phyloP scores from a whole-genome alignment of 2,797 vertebrate species.

The Onychomys arenicola region DNA sequence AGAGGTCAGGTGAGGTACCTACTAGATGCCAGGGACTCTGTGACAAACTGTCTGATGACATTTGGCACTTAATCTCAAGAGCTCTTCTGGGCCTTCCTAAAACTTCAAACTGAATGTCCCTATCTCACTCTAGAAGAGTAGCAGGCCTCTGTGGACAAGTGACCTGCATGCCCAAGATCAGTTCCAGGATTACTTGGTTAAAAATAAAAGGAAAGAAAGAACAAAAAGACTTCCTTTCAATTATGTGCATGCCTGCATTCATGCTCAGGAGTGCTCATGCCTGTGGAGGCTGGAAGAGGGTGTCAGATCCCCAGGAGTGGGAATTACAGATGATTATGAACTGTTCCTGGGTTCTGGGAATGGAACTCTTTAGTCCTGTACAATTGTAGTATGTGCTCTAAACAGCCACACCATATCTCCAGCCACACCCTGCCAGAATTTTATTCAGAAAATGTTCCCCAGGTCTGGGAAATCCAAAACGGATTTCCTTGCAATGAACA shows the following conservation, averaged over 20 bases:
- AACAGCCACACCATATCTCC: not conserved
- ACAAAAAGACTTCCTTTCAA: not conserved
- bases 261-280: too few species aligned
- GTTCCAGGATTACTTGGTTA: not conserved
- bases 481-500: not conserved
- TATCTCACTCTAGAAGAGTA: not conserved
- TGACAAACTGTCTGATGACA: constrained; percentile 12
- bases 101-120: not conserved
- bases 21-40: constrained; percentile 32
- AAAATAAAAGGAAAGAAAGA: not conserved
- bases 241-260: not conserved
- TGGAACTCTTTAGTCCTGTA: not conserved
- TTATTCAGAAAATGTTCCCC: not conserved
- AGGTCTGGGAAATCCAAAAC: not conserved
- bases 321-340: not conserved
- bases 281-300: not conserved
- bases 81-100: not conserved
- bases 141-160: not conserved
- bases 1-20: constrained; percentile 48
- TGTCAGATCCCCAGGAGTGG: not conserved
- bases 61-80: not conserved
- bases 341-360: not conserved
- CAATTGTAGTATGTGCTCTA: not conserved
- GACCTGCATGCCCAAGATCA: not conserved
- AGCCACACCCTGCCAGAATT: not conserved